Evolutionary conservation across 1,140 invertebrate species (phyloP), one percentile per base, ranked within the genome.

Genomic region (Cherax quadricarinatus): DNA sequence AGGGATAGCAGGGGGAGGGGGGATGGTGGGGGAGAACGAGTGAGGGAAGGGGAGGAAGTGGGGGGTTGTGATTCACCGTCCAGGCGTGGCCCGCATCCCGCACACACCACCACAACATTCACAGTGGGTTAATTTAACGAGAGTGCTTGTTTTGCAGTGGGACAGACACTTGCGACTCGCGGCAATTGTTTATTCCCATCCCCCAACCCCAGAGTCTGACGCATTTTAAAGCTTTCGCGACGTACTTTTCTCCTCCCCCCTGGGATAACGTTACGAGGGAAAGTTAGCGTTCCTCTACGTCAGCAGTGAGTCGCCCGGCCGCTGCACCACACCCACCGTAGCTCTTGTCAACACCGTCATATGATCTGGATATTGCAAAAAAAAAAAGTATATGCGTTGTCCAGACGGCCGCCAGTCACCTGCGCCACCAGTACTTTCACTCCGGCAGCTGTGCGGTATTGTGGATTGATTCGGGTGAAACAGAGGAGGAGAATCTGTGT

Each of bases 1-100:
- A 24, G 41, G 16, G 85, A n/a, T 14, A 53, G 41, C 14, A 70
- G 14, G 41, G 49, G 30, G 9, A 53, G n/a, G 48, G 30, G 78
- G 21, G 9, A 18, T 21, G 41, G 41, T 10, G 73, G 21, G 41
- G 30, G 30, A 41, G 30, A 41, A 41, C 30, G 30, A 41, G 30
- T 0, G 30, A 41, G 49, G 9, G 81, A 53, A 16, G 85, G 85
- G 30, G 66, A 86, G 85, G 85, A 86, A 86, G 85, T 75, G 66
- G 85, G 85, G 30, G 60, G 85, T 86, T 75, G 85, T 86, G 85
- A 86, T 86, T 86, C 85, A 86, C 85, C 85, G 75, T 16, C 85
- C 41, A 86, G 85, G 85, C 85, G 85, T 86, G 85, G 85, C 78
- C 78, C 85, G 85, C 85, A 86, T 86, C 85, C 85, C 85, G 85